A percentile compares a stretch with the other conserved stretches of the same genome.
phyloP scores from a whole-genome alignment of 2,888 invertebrate genomes.

The Leucania comma region DNA sequence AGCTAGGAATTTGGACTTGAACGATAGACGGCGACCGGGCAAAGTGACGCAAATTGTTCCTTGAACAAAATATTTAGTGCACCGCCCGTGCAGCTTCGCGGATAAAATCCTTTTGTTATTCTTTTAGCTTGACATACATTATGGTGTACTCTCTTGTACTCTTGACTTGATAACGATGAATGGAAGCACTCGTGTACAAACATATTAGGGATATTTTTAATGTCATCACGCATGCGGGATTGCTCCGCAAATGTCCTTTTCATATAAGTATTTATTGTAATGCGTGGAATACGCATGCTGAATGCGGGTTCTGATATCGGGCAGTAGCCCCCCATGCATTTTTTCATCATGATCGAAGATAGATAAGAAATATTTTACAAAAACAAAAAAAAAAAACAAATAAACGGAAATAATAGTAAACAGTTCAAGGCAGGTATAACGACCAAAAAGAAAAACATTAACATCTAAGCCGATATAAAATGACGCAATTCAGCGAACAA shows the following conservation, averaged over 20 bases:
- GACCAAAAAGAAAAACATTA: constrained; percentile 20
- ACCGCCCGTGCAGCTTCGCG: constrained; percentile 4
- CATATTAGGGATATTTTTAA: not conserved
- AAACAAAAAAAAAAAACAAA: too few species aligned
- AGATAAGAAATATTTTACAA: too few species aligned
- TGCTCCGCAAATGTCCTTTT: too few species aligned
- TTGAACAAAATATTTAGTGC: constrained; percentile 43
- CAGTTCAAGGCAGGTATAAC: not conserved
- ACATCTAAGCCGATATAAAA: constrained; percentile 59
- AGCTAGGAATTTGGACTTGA: constrained; percentile 31
- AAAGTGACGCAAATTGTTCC: constrained; percentile 41
- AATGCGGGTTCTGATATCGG: too few species aligned
- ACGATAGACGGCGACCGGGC: constrained; percentile 23
- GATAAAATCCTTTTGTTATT: constrained; percentile 25
- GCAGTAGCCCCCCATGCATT: too few species aligned
- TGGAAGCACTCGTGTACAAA: not conserved
- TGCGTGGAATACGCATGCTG: too few species aligned
- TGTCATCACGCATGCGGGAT: too few species aligned
- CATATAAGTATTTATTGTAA: too few species aligned
- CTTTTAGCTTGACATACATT: constrained; percentile 19
- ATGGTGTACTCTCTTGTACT: constrained; percentile 2
- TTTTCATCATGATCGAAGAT: too few species aligned
- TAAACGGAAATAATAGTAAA: not conserved
- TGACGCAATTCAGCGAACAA: constrained; percentile 68
- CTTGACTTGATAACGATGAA: not conserved